Conservation (phyloP, 2,113 vertebrate genomes). For the Marmota flaviventris region DNA sequence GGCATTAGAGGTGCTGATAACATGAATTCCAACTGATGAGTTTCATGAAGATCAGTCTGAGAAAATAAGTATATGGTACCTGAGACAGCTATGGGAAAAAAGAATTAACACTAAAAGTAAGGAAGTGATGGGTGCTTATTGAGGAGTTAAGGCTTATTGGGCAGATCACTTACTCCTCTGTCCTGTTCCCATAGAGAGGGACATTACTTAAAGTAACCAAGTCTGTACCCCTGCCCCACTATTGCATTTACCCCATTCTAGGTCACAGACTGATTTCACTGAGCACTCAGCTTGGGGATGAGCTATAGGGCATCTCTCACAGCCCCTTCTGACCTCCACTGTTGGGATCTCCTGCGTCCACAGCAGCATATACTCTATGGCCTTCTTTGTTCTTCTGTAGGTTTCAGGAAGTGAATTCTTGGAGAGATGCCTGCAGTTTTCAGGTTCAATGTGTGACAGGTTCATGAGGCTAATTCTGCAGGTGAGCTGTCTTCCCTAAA, state of each 20-base stretch:
- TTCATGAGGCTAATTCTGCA: background rate
- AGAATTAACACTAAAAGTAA: background rate
- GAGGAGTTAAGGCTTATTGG: background rate
- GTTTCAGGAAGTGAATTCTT: background rate
- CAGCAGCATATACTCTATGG: rapidly evolving
- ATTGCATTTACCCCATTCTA: background rate
- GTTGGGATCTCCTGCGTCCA: no score
- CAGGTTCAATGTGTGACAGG: background rate
- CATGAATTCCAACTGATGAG: background rate
- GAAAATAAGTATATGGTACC: background rate
- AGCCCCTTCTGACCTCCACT: background rate
- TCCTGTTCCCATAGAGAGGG: background rate
- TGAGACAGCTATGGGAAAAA: background rate
- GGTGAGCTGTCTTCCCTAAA: background rate
- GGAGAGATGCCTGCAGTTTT: background rate
- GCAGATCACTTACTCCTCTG: background rate
- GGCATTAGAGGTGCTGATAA: background rate
- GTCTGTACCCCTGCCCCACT: background rate
- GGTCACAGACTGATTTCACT: background rate
- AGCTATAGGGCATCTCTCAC: background rate
- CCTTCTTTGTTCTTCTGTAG: background rate
- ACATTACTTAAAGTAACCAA: background rate
- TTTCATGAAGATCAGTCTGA: background rate
- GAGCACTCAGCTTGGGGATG: background rate
- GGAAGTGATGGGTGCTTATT: background rate